phyloP scores from a whole-genome alignment of 2,113 vertebrate genomes.

The Garra rufa region DNA sequence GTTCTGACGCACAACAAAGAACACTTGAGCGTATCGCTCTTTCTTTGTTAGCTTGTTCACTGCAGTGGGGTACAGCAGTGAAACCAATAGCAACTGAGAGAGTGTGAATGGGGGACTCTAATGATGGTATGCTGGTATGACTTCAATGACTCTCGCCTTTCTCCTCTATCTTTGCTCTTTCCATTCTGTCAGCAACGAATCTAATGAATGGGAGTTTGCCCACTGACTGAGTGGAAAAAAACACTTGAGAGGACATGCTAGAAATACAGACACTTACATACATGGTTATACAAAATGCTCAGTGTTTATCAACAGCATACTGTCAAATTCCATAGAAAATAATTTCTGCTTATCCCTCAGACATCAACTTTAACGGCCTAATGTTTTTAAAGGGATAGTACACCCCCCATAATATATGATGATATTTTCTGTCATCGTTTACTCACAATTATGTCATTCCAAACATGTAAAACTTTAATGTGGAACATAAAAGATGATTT shows the following conservation, averaged over 20 bases:
- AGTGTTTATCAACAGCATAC: background rate
- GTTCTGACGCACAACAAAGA: background rate
- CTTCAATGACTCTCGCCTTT: constrained; percentile 3
- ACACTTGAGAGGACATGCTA: constrained; percentile 33
- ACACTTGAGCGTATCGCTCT: background rate
- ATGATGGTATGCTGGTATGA: background rate
- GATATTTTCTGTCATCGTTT: background rate
- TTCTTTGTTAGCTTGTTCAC: background rate
- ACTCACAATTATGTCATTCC: background rate
- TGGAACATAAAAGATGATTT: background rate
- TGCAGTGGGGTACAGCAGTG: background rate
- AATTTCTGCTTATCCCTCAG: background rate
- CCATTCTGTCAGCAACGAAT: constrained; percentile 50
- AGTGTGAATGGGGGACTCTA: background rate
- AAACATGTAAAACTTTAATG: background rate
- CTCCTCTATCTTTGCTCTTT: constrained; percentile 33
- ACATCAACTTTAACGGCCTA: background rate
- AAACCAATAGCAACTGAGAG: constrained; percentile 1
- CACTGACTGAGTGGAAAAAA: constrained; percentile 49
- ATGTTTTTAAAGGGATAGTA: background rate
- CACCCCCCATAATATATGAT: background rate
- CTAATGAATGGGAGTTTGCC: constrained; percentile 50
- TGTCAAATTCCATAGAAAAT: background rate
- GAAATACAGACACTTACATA: constrained; percentile 23
- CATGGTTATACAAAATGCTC: background rate